Evolutionary conservation across 2,113 vertebrate species (phyloP).

Genomic region (Stomatorhinus ivindoensis): DNA sequence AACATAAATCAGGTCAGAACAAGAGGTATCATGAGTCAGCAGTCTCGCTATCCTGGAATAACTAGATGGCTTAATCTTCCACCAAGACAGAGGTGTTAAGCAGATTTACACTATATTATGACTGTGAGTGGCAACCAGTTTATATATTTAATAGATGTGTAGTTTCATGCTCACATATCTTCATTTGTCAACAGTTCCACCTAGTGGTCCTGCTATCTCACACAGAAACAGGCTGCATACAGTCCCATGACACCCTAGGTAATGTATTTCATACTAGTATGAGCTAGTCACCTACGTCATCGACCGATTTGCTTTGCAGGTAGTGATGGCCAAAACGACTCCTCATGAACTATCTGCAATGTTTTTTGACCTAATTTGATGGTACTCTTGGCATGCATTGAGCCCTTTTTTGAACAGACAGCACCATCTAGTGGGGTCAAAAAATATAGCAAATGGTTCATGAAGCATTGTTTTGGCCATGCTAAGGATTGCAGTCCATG

Average conservation of each 20-base stretch:
- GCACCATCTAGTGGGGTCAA: not conserved
- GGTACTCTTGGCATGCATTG: not conserved
- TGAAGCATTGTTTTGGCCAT: not conserved
- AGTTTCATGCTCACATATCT: not conserved
- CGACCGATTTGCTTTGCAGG: not conserved
- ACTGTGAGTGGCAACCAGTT: not conserved
- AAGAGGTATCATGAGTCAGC: slow-evolving; percentile 27
- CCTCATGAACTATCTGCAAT: not conserved
- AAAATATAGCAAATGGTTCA: not conserved
- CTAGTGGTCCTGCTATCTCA: not conserved
- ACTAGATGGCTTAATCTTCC: slow-evolving; percentile 16
- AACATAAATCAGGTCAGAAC: not conserved
- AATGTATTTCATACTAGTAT: not conserved
- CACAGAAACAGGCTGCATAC: not conserved
- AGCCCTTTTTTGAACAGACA: not conserved
- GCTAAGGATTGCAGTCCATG: not conserved
- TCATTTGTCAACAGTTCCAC: not conserved
- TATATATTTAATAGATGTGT: not conserved
- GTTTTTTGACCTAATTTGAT: not conserved
- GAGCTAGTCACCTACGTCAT: not conserved
- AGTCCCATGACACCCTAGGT: not conserved
- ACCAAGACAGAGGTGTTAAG: slow-evolving; percentile 30
- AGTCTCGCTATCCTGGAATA: slow-evolving; percentile 31
- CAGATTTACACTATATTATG: slow-evolving; percentile 23
- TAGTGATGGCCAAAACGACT: not conserved